Conservation (phyloP, 2,888 invertebrate species). For the Andrena chrysosceles region DNA sequence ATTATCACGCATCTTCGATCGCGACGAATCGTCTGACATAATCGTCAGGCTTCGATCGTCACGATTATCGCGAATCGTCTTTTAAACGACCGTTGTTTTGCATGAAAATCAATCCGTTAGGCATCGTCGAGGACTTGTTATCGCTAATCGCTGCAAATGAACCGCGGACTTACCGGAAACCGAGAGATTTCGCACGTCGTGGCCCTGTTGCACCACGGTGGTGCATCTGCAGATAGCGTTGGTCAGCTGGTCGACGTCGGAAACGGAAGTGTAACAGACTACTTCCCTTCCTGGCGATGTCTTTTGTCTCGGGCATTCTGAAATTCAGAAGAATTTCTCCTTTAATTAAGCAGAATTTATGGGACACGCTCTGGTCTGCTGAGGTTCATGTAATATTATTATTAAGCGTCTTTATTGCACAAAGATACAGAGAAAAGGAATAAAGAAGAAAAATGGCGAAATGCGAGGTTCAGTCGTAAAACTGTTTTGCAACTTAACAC, state of each 20-base stretch:
- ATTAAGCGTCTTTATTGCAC: no score
- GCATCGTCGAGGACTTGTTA: not conserved
- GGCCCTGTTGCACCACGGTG: conserved; percentile 81
- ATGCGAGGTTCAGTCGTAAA: no score
- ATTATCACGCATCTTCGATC: not conserved
- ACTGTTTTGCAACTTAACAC: no score
- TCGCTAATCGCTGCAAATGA: not conserved
- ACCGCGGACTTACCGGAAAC: conserved; percentile 79
- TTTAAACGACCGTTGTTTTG: conserved; percentile 12
- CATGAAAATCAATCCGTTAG: conserved; percentile 6
- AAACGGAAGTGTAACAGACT: conserved; percentile 80
- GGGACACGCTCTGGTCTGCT: not conserved
- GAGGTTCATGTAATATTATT: no score
- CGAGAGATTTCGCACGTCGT: conserved; percentile 78
- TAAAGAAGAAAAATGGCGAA: no score
- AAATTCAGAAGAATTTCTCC: not conserved
- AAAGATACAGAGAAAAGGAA: no score
- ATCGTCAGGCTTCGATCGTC: conserved; percentile 26
- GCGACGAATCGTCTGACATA: conserved; percentile 22
- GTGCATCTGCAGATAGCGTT: conserved; percentile 81
- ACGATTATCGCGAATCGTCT: conserved; percentile 41
- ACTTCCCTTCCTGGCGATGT: conserved; percentile 81
- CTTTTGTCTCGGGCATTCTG: conserved; percentile 80
- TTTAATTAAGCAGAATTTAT: not conserved
- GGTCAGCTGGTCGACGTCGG: conserved; percentile 71